Percentiles rank a stretch among this genome's conserved stretches.
Evolutionary conservation across 2,888 invertebrate species (phyloP).

Genomic region (Euproctis similis): DNA sequence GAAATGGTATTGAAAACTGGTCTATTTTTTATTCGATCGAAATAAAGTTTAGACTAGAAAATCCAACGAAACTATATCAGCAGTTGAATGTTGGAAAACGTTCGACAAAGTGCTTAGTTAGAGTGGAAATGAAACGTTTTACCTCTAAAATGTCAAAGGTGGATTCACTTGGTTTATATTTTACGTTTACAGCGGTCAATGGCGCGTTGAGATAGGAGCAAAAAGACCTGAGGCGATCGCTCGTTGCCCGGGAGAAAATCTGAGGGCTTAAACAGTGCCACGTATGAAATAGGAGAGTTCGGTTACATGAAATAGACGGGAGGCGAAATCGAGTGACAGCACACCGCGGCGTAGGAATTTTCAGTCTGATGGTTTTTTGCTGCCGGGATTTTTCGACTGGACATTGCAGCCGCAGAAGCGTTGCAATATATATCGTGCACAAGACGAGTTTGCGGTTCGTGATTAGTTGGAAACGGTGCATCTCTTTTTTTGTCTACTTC

Average conservation of each 20-base stretch:
- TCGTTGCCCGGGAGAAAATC: conserved; percentile 70
- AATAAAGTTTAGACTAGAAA: no score
- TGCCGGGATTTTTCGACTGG: conserved; percentile 57
- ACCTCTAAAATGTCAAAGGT: conserved; percentile 72
- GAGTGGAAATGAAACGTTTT: conserved; percentile 64
- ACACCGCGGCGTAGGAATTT: conserved; percentile 68
- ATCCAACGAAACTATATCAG: no score
- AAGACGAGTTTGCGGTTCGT: conserved; percentile 46
- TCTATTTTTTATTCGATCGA: no score
- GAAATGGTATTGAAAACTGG: no score
- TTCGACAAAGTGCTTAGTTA: conserved; percentile 49
- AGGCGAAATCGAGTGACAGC: conserved; percentile 73
- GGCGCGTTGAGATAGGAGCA: conserved; percentile 60
- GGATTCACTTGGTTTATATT: conserved; percentile 72
- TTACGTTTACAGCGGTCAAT: conserved; percentile 73
- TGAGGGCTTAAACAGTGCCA: conserved; percentile 74
- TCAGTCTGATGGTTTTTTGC: conserved; percentile 67
- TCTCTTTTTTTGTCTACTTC: conserved; percentile 18
- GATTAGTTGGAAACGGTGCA: conserved; percentile 53
- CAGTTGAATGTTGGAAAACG: conserved; percentile 41
- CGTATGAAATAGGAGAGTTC: conserved; percentile 73
- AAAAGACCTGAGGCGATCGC: conserved; percentile 58
- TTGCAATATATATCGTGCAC: conserved; percentile 62
- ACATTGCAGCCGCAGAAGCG: conserved; percentile 50
- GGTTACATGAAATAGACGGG: conserved; percentile 76